Evolutionary conservation across 2,888 invertebrate genomes (phyloP), one percentile per base, ranked within the genome.

Genomic region (Actias luna): DNA sequence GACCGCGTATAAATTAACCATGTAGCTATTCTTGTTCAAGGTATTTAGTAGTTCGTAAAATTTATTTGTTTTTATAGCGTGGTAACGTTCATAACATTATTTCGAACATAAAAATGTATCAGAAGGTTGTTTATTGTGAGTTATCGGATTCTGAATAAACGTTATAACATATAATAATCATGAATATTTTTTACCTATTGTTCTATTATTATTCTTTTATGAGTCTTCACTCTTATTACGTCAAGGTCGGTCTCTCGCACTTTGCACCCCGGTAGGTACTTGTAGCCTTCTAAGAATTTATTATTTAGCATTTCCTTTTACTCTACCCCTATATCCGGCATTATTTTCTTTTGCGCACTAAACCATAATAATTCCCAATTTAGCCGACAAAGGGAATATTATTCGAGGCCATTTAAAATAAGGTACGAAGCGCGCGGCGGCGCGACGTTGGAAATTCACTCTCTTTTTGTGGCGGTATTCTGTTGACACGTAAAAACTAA

Each of bases 291-390:
- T 29, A 55, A 27, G 16, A 16, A n/a, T 55, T 55, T 29, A n/a
- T 29, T 55, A 5, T 55, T 55, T 29, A 14, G 29, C 16, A 55
- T 55, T 55, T 55, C 29, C 55, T 29, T 55, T 29, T 29, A 55
- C 55, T 55, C n/a, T 16, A n/a, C 31, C 52, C 16, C 57, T 61
- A 61, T 55, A 57, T 35, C 39, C 61, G 61, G 18, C 61, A 59
- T 59, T 63, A 63, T 75, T 81, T 81, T 74, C 73, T 73, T 74
- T 68, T 65, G 71, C 66, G 76, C 77, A 76, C 72, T 75, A 82
- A 80, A 81, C 78, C 80, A 79, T 78, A 75, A 82, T 83, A 83
- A 84, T 84, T 83, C 74, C 74, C 78, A 83, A 84, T 87, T 82
- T 77, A 65, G 67, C 69, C 75, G 72, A 84, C 85, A 86, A 85